Evolutionary conservation across 92 coral and sea anemone genomes (phyloP).

Genomic region (Zoanthus solanderi): DNA sequence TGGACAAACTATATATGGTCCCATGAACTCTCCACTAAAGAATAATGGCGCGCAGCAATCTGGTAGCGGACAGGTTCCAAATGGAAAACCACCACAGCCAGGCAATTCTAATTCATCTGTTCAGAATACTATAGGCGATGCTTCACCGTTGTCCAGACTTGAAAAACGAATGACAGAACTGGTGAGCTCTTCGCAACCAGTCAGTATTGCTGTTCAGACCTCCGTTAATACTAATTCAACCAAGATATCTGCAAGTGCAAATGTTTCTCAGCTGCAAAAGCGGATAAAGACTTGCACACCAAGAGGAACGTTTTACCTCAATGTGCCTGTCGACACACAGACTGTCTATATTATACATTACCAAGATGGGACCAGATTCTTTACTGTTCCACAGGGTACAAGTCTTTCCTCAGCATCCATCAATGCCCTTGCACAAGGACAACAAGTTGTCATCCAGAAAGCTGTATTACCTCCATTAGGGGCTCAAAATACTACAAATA

Average conservation of each 20-base stretch:
- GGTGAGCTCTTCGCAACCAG: background rate
- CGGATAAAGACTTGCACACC: slow-evolving; percentile 12
- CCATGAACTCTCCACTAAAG: background rate
- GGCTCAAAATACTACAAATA: background rate
- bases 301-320: slow-evolving; percentile 16
- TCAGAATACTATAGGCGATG: background rate
- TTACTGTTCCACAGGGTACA: slow-evolving; percentile 40
- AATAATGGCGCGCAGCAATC: background rate
- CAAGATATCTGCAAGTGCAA: background rate
- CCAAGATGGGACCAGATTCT: slow-evolving; percentile 28
- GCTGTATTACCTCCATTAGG: background rate
- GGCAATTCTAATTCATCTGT: background rate
- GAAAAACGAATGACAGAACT: slow-evolving; percentile 36
- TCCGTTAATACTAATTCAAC: background rate
- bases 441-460: background rate
- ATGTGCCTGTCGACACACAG: slow-evolving; percentile 30
- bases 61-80: background rate
- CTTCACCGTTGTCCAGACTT: slow-evolving; percentile 32
- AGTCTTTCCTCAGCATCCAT: background rate
- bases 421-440: slow-evolving; percentile 29
- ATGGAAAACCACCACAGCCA: background rate
- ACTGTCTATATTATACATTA: slow-evolving; percentile 28
- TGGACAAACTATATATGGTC: slow-evolving; percentile 27
- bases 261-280: background rate
- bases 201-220: background rate